Conservation (phyloP, 2,797 vertebrate genomes). For the Oophaga sylvatica region DNA sequence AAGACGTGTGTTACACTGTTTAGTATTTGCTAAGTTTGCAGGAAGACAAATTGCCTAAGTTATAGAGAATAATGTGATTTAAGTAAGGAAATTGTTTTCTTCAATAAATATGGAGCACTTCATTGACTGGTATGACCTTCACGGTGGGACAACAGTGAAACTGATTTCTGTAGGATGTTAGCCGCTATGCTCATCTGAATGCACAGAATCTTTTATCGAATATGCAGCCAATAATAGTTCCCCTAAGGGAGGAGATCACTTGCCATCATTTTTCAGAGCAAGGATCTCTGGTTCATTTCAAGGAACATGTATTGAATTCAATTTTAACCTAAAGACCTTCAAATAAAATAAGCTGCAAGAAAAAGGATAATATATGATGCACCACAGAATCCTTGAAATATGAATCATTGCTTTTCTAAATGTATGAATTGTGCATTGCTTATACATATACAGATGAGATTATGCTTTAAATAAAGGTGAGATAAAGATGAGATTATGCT, state of each 20-base stretch:
- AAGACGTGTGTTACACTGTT: neutral
- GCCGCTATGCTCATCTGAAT: constrained; percentile 55
- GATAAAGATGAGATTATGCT: neutral
- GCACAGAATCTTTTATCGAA: constrained; percentile 52
- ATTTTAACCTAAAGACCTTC: constrained; percentile 52
- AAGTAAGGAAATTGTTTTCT: constrained; percentile 42
- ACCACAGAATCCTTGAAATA: constrained; percentile 7
- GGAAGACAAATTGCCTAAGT: constrained; percentile 1
- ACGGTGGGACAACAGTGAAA: constrained; percentile 52
- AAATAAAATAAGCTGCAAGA: constrained; percentile 51
- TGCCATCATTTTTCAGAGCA: constrained; percentile 58
- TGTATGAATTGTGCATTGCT: neutral
- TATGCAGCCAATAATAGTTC: constrained; percentile 58
- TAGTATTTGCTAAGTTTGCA: constrained; percentile 7
- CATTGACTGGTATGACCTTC: constrained; percentile 56
- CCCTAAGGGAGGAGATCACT: constrained; percentile 53
- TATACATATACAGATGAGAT: neutral
- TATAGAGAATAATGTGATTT: constrained; percentile 15
- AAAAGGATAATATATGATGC: constrained; percentile 33
- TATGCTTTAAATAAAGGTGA: neutral
- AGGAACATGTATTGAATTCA: constrained; percentile 48
- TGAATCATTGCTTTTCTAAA: neutral
- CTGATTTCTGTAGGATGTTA: constrained; percentile 50
- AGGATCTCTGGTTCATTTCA: constrained; percentile 52
- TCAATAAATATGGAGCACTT: constrained; percentile 37